Evolutionary conservation across 2,113 vertebrate genomes (phyloP), one percentile per base, ranked within the genome.

Genomic region (Podarcis muralis): DNA sequence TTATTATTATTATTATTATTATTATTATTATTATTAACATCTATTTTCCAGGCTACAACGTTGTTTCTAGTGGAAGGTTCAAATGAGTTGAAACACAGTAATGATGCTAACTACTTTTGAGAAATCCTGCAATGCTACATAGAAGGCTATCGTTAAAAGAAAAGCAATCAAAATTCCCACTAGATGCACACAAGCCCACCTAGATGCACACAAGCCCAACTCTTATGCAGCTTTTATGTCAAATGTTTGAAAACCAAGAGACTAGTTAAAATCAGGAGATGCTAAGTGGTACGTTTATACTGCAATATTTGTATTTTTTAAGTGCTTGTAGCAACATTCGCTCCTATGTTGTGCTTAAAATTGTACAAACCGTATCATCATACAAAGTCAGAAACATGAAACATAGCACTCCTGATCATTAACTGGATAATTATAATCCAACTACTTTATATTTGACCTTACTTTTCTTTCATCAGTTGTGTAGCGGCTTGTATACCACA

Each of bases 391-490:
- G 37, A 25, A 72, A 22, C 30, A 43, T 78, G n/a, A 0, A 2
- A 35, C 43, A 85, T 1, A 23, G 35, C 3, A 0, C 82, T 79
- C 69, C 85, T 25, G 25, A 72, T 25, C 32, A 53, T 48, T 40
- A 11, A 1, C 2, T 81, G 12, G 25, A 74, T 87, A 53, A 69
- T 71, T 71, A 25, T 9, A 71, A 25, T 30, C 25, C 68, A 3
- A 30, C 68, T 11, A 30, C 27, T 6, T 69, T 15, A 12, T 37
- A 79, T 75, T 72, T 13, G 6, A 77, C 4, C 96, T 97, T 98
- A 99, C 99, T 91, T 99, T 99, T 97, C 97, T 98, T 94, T 99
- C 98, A 18, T 99, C 98, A 0, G 99, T 98, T 88, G 97, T 96
- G 86, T 97, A 98, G 84, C 97, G 98, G 43, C 97, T 97, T 6